Evolutionary conservation across 2,113 vertebrate genomes (phyloP), one percentile per base, ranked within the genome.

Genomic region (Dicentrarchus labrax): DNA sequence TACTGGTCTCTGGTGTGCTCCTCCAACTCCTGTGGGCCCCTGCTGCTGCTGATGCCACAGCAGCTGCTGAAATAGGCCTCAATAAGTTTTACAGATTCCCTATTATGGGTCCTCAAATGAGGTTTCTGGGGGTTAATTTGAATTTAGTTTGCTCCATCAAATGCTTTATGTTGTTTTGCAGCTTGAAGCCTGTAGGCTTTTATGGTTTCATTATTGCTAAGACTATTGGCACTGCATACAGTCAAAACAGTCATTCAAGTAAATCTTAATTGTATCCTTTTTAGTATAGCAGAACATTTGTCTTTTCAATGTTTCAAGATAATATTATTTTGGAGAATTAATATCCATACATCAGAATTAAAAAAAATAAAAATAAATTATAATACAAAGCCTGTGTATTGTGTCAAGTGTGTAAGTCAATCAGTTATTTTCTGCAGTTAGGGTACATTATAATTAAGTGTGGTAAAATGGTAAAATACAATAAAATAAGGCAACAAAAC

Each of bases 111-210:
- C 62, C 15, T 86, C 59, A 84, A 77, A 93, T 88, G 83, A 87
- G 86, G 85, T 87, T 91, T 80, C 69, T 70, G 41, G 89, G 67
- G 78, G 86, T 92, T 93, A 82, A 91, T 93, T 90, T 81, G 72
- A 88, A 89, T 92, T 89, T 79, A 78, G 76, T 85, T 90, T 84
- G 81, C 73, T 82, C 61, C 73, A 84, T 85, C 69, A 74, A 91
- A 84, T 75, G 48, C 78, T 88, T 86, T 82, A 76, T 65, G 64
- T 60, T 84, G 70, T 84, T 85, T 80, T 72, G 38, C 65, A 64
- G 56, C 60, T 79, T 72, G 30, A 88, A 83, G 71, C 38, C 78
- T 86, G 22, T 51, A 53, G 15, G 39, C 56, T 71, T 77, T 83
- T 39, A 71, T 68, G 56, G 60, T 74, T 17, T 72, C 36, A 78